Base-by-base conservation (phyloP, 2,797 vertebrate species). In the Lerista edwardsae region DNA sequence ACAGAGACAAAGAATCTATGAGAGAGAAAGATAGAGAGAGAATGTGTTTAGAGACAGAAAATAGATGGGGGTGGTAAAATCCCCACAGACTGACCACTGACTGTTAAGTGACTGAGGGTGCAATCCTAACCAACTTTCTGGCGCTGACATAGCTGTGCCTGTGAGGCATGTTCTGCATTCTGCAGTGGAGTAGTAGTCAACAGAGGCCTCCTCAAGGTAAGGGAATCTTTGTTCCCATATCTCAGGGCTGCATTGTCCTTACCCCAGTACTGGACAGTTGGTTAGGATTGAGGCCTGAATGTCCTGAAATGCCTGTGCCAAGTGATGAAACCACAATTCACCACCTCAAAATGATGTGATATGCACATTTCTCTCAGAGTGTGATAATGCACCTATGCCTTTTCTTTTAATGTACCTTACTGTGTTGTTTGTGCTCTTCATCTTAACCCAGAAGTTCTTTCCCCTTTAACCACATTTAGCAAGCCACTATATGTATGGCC, bases 401-500 rank as follows among this genome's bases (percentile, higher is more conserved):
- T 83, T 23, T 23, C 9, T 68, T 39, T 83, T 57, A 41, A 25
- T 68, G 14, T 25, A 6, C n/a, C 51, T 11, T 25, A 21, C n/a
- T 29, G n/a, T 59, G 68, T 82, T 74, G 65, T 55, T 27, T 34
- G 4, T 21, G 82, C 61, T 67, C 55, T 41, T 36, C 25, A 27
- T 83, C 55, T 82, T 62, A 0, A 57, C 3, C 75, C 77, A 59
- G 71, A 72, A 61, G 77, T 88, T 77, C 72, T 1, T 2, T 5
- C 84, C 75, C 41, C 59, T 75, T 67, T 57, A 89, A 79, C 59
- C 39, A 86, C 9, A 19, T 23, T 29, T 12, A 76, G 51, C 39
- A 71, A 47, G 47, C 47, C 25, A n/a, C 21, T 44, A 25, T 44
- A 23, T 41, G 34, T 44, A 39, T 69, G 34, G 4, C 23, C 27